These are phyloP conservation scores for Fopius arisanus DNA, from an alignment of 1,140 invertebrate species.

Conservation along the genomic window DNA sequence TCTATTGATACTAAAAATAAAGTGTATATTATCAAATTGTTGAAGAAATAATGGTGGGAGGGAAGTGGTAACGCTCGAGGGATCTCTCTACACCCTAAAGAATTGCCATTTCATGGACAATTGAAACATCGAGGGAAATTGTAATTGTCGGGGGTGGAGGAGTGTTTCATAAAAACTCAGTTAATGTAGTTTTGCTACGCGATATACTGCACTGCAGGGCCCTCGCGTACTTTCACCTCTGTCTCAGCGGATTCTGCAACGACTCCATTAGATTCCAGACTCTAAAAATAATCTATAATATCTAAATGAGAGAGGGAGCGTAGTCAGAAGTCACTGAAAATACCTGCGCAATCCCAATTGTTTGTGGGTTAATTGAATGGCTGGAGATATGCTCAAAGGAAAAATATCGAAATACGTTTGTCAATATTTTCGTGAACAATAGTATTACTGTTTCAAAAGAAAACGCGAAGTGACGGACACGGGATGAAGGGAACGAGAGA, in stretches of 20 bases:
- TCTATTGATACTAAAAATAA: neutral
- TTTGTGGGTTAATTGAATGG: neutral
- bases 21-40: neutral
- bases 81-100: neutral
- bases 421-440: too few species aligned
- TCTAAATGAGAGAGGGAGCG: neutral
- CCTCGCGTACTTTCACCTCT: conserved; percentile 15
- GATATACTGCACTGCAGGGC: neutral
- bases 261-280: conserved; percentile 3
- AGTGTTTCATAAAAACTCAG: neutral
- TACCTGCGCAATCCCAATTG: neutral
- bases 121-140: neutral
- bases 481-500: too few species aligned
- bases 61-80: neutral
- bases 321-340: neutral
- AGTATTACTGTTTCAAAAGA: too few species aligned
- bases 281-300: conserved; percentile 11
- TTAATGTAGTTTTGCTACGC: neutral
- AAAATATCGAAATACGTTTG: too few species aligned
- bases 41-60: neutral
- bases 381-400: too few species aligned
- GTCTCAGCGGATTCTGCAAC: conserved; percentile 4
- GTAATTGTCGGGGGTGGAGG: neutral
- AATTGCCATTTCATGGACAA: neutral
- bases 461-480: too few species aligned